Conservation (phyloP, 2,113 vertebrate genomes). For the Sorex araneus region DNA sequence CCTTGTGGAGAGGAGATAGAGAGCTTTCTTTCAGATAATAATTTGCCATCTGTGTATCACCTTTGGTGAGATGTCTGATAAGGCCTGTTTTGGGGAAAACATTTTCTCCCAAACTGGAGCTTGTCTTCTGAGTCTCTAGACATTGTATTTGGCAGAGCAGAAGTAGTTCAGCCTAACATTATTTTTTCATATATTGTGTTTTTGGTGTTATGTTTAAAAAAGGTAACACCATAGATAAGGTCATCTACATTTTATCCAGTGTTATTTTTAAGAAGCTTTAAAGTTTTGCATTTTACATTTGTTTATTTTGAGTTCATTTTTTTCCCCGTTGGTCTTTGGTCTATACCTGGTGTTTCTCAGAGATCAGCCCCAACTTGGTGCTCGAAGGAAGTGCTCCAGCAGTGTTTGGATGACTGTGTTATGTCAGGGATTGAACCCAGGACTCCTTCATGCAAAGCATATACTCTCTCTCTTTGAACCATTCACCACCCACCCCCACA, state of each 20-base stretch:
- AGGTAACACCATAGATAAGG: neutral
- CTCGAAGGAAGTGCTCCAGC: too few species aligned
- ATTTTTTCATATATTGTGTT: neutral
- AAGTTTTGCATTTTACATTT: neutral
- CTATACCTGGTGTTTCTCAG: too few species aligned
- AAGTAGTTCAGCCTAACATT: slow-evolving; percentile 23
- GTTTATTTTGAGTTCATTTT: neutral
- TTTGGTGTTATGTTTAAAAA: neutral
- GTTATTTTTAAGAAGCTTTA: neutral
- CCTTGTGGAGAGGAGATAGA: neutral
- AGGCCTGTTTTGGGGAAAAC: neutral
- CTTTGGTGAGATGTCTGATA: neutral
- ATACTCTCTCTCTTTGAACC: too few species aligned
- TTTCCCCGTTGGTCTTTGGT: too few species aligned
- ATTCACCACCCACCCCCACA: too few species aligned
- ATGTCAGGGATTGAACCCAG: too few species aligned
- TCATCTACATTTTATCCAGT: neutral
- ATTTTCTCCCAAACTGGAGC: neutral
- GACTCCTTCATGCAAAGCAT: too few species aligned
- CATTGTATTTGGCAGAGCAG: neutral
- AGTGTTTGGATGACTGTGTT: too few species aligned
- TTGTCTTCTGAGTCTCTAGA: slow-evolving; percentile 38
- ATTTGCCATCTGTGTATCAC: neutral
- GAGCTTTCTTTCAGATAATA: neutral
- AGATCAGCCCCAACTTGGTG: too few species aligned